Base-by-base conservation (phyloP, 2,797 vertebrate species). In the Merluccius polli region DNA sequence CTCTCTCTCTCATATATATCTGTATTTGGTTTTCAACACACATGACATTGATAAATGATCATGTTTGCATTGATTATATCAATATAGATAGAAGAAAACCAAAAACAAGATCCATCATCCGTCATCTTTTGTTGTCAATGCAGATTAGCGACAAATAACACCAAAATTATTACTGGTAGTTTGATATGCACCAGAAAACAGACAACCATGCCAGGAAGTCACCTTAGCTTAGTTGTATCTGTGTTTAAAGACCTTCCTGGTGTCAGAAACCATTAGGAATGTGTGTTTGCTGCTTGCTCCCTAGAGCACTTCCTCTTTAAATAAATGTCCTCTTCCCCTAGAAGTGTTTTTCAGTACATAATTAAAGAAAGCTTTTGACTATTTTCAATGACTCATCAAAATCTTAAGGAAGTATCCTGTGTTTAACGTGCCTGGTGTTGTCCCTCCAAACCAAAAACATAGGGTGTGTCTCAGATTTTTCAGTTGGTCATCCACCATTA, bases 31-130 rank as follows among this genome's bases (percentile, higher is more conserved):
- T 35, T 65, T 65, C 63, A 11, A 29, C 63, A 65, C 24, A 15
- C 3, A n/a, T 59, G n/a, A 41, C 10, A 35, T 13, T 36, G 16
- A 1, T 38, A 33, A 24, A 38, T 27, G 38, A 38, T 24, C n/a
- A 18, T 71, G 70, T 72, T 72, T 72, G 33, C 36, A 38, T 36
- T 72, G 71, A 30, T 36, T 11, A 27, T 72, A 35, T 72, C 8
- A 21, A 71, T 3, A 71, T n/a, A 36, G 21, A 41, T n/a, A 6
- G 21, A 18, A 48, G 0, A 52, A 21, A 52, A 52, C 15, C 33
- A 35, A 35, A 52, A 52, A 41, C 21, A 71, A 38, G 11, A 35
- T 71, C 1, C 21, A 16, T 44, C 2, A 44, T 44, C 13, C 41
- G 4, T 44, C 48, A 41, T 41, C 38, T 41, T 41, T 1, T 59